phyloP scores from a whole-genome alignment of 1,140 invertebrate genomes.

The Archivesica marissinica region DNA sequence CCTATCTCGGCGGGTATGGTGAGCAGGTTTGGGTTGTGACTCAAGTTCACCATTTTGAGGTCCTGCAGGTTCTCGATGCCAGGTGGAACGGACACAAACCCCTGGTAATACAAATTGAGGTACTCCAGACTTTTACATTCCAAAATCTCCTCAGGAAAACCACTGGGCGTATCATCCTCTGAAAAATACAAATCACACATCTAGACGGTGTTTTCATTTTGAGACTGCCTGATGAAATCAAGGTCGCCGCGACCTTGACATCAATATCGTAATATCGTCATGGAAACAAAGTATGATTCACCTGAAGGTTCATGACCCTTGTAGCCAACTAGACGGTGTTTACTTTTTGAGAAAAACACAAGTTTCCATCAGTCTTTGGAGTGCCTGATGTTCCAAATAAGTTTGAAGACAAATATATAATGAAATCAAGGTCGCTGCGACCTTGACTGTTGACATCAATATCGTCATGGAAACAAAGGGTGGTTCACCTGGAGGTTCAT shows the following conservation, averaged over 20 bases:
- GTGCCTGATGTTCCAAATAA: too few relatives aligned
- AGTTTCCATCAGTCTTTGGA: too few relatives aligned
- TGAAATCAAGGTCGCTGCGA: too few relatives aligned
- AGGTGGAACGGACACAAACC: slow-evolving; percentile 73
- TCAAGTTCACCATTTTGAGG: slow-evolving; percentile 69
- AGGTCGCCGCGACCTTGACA: too few relatives aligned
- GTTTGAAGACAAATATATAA: too few relatives aligned
- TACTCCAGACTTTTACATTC: slow-evolving; percentile 73
- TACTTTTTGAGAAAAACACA: too few relatives aligned
- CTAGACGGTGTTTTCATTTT: not conserved
- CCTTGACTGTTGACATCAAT: too few relatives aligned
- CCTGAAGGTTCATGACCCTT: not conserved
- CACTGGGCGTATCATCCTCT: slow-evolving; percentile 78
- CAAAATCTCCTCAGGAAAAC: slow-evolving; percentile 76
- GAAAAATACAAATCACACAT: not conserved
- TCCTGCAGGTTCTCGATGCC: slow-evolving; percentile 72
- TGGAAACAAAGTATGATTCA: too few relatives aligned
- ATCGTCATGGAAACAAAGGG: too few relatives aligned
- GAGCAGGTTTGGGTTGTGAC: slow-evolving; percentile 77
- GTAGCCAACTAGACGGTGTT: not conserved
- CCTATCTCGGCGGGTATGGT: slow-evolving; percentile 73
- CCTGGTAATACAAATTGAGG: slow-evolving; percentile 77
- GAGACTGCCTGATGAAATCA: too few relatives aligned
- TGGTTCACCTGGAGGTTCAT: not conserved
- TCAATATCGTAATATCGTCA: too few relatives aligned